Evolutionary conservation across 2,797 vertebrate species (phyloP), one percentile per base, ranked within the genome.

Genomic region (Sphaeramia orbicularis): DNA sequence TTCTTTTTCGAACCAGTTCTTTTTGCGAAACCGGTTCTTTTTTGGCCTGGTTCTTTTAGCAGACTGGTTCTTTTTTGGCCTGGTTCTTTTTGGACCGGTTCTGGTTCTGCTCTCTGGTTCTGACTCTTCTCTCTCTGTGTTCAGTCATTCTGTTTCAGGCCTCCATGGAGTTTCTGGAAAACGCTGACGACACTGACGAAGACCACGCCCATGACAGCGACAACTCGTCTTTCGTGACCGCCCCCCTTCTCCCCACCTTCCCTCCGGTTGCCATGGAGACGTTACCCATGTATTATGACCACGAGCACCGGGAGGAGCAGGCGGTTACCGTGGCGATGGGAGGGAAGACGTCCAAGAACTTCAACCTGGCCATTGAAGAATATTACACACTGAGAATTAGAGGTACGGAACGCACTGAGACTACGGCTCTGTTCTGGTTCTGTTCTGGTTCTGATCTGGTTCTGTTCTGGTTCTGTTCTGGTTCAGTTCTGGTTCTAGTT

Each of bases 161-260:
- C 0, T 93, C 93, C 2, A 88, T 93, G 91, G 94, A 94, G 91
- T 94, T 95, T 47, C 78, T 95, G 16, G 64, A 89, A 27, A 84
- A 75, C 6, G 40, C 75, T 0, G 52, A 73, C 0, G 71, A 71
- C 4, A 14, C 53, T 0, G 82, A 77, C 0, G 78, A 81, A 0
- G 74, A 72, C 1, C 65, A 71, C 0, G 57, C 75, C 0, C 78
- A 82, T 0, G 75, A 85, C 0, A 74, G 77, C 0, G 86, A 86
- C 1, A 83, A 74, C 14, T 49, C 57, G 0, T 70, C 84, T 14
- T 87, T 84, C 44, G 24, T 50, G 57, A 87, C 80, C 0, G 71
- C 78, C 4, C 79, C 83, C 2, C 30, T 55, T 8, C 55, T 24
- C 1, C 87, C 83, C 0, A 0, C 36, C 7, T 19, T 83, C 60